A percentile compares a stretch with the other conserved stretches of the same genome.
These are phyloP conservation scores for Chrysomallon squamiferum DNA, from an alignment of 1,140 invertebrate species.

Conservation along the genomic window DNA sequence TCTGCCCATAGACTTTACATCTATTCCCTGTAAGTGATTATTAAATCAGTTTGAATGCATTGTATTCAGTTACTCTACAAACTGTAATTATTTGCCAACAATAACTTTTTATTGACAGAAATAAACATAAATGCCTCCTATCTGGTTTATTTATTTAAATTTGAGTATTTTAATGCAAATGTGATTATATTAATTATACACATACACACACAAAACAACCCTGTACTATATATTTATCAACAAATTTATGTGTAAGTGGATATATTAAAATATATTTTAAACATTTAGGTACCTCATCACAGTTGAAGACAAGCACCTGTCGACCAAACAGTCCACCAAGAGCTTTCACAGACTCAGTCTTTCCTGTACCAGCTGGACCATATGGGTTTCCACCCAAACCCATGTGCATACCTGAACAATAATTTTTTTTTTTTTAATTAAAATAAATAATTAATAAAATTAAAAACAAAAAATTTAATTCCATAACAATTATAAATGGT, in stretches of 20 bases:
- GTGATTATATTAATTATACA: too few relatives aligned
- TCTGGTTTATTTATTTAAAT: neutral
- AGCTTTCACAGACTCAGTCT: constrained; percentile 97
- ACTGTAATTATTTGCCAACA: neutral
- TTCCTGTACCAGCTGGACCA: constrained; percentile 97
- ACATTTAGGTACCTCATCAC: constrained; percentile 94
- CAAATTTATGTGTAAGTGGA: too few relatives aligned
- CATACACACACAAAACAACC: too few relatives aligned
- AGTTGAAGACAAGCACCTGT: constrained; percentile 96
- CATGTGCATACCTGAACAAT: constrained; percentile 80
- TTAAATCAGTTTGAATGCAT: neutral
- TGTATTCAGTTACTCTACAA: too few relatives aligned
- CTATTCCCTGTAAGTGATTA: constrained; percentile 77
- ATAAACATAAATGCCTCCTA: neutral
- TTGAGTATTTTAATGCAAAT: neutral
- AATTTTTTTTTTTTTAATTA: neutral
- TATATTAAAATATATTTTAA: too few relatives aligned
- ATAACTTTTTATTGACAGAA: neutral
- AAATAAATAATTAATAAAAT: too few relatives aligned
- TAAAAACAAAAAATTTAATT: too few relatives aligned
- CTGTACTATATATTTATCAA: too few relatives aligned
- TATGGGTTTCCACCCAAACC: constrained; percentile 98
- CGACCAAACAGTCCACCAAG: constrained; percentile 87
- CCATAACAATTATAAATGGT: too few relatives aligned
- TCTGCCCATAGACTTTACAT: constrained; percentile 89